These are phyloP conservation scores for Gymnogyps californianus DNA, from an alignment of 2,113 vertebrate genomes.

Conservation along the genomic window DNA sequence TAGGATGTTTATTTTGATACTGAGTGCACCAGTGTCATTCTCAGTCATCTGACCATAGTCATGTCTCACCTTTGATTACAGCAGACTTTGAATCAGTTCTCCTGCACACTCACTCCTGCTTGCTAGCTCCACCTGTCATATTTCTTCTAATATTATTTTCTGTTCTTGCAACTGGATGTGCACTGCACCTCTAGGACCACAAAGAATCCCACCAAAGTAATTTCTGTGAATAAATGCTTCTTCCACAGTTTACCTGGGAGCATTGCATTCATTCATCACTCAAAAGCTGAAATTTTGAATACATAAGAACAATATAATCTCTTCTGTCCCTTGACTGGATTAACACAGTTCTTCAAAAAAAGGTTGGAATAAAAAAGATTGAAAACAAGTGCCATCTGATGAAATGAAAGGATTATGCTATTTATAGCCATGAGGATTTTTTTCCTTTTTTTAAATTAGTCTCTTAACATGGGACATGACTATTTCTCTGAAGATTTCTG, in stretches of 20 bases:
- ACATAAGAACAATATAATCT: background rate
- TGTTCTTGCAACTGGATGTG: background rate
- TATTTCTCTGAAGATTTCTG: background rate
- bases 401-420: background rate
- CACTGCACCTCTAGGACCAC: background rate
- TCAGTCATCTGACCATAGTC: background rate
- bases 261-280: background rate
- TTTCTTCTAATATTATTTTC: background rate
- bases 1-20: background rate
- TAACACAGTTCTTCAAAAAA: background rate
- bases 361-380: background rate
- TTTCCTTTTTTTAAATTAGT: background rate
- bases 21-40: background rate
- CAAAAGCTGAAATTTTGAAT: background rate
- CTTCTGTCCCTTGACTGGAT: background rate
- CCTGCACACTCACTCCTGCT: background rate
- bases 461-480: background rate
- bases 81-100: background rate
- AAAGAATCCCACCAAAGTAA: background rate
- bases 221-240: background rate
- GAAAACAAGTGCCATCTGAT: background rate
- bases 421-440: background rate
- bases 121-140: background rate
- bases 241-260: background rate
- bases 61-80: background rate